Evolutionary conservation across 2,888 invertebrate genomes (phyloP).

Genomic region (Pyrrhosoma nymphula): DNA sequence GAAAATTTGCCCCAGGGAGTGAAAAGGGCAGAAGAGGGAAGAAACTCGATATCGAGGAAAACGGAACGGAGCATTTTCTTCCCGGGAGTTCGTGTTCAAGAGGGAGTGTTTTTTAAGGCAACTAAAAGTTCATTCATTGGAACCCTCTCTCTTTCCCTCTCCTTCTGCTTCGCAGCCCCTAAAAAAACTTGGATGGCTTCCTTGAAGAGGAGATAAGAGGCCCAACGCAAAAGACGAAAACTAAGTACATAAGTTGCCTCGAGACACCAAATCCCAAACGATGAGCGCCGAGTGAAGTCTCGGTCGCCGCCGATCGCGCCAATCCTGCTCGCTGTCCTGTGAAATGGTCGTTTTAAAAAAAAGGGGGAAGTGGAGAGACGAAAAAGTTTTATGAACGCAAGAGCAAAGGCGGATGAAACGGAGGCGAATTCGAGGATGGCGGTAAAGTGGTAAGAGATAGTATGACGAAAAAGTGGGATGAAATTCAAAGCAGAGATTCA

Average conservation of each 20-base stretch:
- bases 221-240: not conserved
- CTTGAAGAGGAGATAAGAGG: not conserved
- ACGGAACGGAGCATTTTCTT: not conserved
- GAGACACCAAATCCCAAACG: not conserved
- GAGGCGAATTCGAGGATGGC: not conserved
- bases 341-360: not conserved
- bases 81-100: not conserved
- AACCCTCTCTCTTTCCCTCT: not conserved
- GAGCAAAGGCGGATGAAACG: not conserved
- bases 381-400: too few species aligned
- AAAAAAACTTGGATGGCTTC: not conserved
- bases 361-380: not conserved
- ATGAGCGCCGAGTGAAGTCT: not conserved
- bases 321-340: not conserved
- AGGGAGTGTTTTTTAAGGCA: not conserved
- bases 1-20: not conserved
- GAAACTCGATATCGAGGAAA: not conserved
- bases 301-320: not conserved
- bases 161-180: not conserved
- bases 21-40: not conserved
- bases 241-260: not conserved
- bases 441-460: not conserved
- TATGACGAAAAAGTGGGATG: not conserved
- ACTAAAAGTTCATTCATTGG: constrained; percentile 23
- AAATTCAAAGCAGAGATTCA: not conserved